Conservation (phyloP, 2,888 invertebrate species). For the Tenthredo livida region DNA sequence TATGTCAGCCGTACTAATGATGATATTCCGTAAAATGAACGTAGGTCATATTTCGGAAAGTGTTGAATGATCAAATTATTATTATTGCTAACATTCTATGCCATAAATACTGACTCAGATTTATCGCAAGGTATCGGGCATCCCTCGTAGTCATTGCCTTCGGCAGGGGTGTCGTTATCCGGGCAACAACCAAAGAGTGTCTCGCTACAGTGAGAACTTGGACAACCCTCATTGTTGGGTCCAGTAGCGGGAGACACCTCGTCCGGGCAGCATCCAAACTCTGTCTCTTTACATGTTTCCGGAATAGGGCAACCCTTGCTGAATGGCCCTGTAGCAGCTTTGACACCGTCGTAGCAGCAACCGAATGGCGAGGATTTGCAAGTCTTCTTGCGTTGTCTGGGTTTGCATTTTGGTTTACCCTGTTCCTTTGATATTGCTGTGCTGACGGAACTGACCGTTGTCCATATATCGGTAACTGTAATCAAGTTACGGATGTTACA, state of each 20-base stretch:
- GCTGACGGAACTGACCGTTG: conserved; percentile 80
- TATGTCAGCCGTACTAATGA: neutral
- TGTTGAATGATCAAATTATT: neutral
- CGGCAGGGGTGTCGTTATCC: conserved; percentile 87
- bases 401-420: conserved; percentile 81
- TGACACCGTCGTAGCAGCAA: conserved; percentile 91
- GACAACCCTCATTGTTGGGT: conserved; percentile 87
- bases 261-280: conserved; percentile 91
- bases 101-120: conserved; percentile 78
- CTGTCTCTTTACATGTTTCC: conserved; percentile 88
- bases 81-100: neutral
- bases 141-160: conserved; percentile 91
- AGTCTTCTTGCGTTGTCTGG: conserved; percentile 80
- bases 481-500: conserved; percentile 33
- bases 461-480: conserved; percentile 78
- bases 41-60: neutral
- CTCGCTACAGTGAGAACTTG: conserved; percentile 85
- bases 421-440: conserved; percentile 79
- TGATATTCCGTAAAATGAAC: neutral
- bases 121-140: conserved; percentile 85
- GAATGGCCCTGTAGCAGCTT: conserved; percentile 90
- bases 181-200: conserved; percentile 93
- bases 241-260: conserved; percentile 89
- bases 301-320: conserved; percentile 88
- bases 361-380: conserved; percentile 87